Evolutionary conservation across 2,888 invertebrate genomes (phyloP).

Genomic region (Acanthosoma haemorrhoidale): DNA sequence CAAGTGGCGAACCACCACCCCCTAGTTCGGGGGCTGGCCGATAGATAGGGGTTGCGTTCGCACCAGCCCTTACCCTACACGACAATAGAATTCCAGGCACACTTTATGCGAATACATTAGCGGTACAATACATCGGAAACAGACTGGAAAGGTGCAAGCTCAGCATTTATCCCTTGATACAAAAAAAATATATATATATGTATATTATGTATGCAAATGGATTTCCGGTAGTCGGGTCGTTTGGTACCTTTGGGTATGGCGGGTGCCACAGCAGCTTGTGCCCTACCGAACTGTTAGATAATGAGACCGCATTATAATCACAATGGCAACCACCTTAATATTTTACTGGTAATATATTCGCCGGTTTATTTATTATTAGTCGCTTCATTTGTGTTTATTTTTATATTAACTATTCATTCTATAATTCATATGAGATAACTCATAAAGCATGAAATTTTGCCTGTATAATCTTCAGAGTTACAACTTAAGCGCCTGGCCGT

Average conservation of each 20-base stretch:
- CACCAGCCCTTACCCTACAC: neutral
- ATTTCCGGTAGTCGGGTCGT: neutral
- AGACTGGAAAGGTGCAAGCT: neutral
- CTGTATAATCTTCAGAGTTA: no score
- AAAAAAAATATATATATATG: neutral
- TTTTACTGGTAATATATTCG: no score
- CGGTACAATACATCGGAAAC: neutral
- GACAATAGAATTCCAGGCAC: neutral
- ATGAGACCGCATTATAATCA: neutral
- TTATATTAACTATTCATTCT: no score
- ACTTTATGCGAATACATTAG: neutral
- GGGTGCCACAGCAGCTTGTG: neutral
- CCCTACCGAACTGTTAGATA: slow-evolving; percentile 5
- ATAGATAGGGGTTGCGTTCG: slow-evolving; percentile 31
- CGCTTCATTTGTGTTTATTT: no score
- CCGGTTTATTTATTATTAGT: no score
- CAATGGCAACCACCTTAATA: slow-evolving; percentile 5
- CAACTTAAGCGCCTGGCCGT: no score
- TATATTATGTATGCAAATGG: slow-evolving; percentile 10
- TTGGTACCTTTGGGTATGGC: slow-evolving; percentile 9
- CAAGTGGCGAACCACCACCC: slow-evolving; percentile 18
- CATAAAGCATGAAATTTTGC: no score
- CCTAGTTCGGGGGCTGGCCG: slow-evolving; percentile 28
- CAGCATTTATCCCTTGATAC: slow-evolving; percentile 5
- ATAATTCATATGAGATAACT: no score